Percentiles rank a stretch among this genome's conserved stretches.
Conservation (phyloP, 1,140 invertebrate genomes). For the Mizuhopecten yessoensis region DNA sequence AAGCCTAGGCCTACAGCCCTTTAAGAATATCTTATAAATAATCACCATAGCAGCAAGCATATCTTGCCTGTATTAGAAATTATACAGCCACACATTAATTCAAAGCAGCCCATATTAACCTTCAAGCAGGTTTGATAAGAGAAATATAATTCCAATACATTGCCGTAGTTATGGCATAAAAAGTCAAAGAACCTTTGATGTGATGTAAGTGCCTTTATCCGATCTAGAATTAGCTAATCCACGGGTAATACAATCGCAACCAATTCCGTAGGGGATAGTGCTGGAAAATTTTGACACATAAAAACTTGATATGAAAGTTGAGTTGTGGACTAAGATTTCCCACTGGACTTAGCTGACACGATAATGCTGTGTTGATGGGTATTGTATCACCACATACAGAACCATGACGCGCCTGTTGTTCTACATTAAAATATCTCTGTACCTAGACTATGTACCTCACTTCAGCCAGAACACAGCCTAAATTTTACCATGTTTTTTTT, state of each 20-base stretch:
- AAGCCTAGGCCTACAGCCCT: too few species aligned
- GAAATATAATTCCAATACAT: background rate
- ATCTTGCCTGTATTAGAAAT: background rate
- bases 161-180: background rate
- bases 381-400: background rate
- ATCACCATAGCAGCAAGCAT: background rate
- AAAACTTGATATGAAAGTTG: background rate
- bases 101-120: background rate
- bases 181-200: background rate
- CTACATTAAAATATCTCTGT: background rate
- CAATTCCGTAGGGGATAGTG: background rate
- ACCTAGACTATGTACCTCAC: background rate
- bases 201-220: background rate
- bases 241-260: background rate
- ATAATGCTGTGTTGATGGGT: background rate
- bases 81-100: background rate
- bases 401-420: background rate
- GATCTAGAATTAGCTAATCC: background rate
- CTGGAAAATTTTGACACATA: conserved; percentile 9
- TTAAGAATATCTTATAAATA: background rate
- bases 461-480: background rate
- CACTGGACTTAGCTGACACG: background rate
- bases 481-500: background rate
- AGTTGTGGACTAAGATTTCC: background rate
- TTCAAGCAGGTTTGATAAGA: background rate